These are phyloP conservation scores for Trichacis sp. DNA, from an alignment of 2,888 invertebrate species.

Conservation along the genomic window DNA sequence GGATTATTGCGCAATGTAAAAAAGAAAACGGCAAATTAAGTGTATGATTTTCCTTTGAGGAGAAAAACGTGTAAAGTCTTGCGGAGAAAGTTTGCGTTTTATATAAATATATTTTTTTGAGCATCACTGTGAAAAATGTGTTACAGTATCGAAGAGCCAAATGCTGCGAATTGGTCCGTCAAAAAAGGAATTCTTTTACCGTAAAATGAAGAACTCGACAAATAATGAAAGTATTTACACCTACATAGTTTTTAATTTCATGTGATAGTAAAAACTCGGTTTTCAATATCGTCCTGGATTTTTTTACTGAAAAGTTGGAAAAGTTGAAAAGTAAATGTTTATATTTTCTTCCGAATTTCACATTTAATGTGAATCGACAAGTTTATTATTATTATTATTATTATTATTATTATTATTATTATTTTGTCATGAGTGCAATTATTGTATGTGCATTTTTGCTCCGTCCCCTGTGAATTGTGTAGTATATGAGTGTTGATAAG, in stretches of 20 bases:
- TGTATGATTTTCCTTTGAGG: not conserved
- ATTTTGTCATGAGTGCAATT: constrained; percentile 1
- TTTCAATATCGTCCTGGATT: not conserved
- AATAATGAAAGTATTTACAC: not conserved
- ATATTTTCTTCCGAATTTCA: not conserved
- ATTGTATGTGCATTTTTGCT: constrained; percentile 53
- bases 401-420: not conserved
- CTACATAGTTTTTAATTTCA: not conserved
- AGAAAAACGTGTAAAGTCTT: constrained; percentile 13
- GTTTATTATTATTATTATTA: not conserved
- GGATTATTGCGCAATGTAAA: constrained; percentile 1
- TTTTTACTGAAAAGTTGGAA: not conserved
- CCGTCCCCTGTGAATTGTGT: constrained; percentile 60
- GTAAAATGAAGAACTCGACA: not conserved
- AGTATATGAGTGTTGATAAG: constrained; percentile 40
- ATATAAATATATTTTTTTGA: constrained; percentile 30
- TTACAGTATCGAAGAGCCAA: constrained; percentile 39
- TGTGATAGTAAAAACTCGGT: too few species aligned
- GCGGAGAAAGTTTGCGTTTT: constrained; percentile 20
- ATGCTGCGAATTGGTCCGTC: constrained; percentile 25
- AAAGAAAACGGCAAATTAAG: not conserved
- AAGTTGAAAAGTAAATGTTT: too few species aligned
- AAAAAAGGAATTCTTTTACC: too few species aligned
- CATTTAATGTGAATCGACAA: not conserved
- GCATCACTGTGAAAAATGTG: constrained; percentile 21